phyloP scores from a whole-genome alignment of 2,113 vertebrate species.

The Sinocyclocheilus grahami region DNA sequence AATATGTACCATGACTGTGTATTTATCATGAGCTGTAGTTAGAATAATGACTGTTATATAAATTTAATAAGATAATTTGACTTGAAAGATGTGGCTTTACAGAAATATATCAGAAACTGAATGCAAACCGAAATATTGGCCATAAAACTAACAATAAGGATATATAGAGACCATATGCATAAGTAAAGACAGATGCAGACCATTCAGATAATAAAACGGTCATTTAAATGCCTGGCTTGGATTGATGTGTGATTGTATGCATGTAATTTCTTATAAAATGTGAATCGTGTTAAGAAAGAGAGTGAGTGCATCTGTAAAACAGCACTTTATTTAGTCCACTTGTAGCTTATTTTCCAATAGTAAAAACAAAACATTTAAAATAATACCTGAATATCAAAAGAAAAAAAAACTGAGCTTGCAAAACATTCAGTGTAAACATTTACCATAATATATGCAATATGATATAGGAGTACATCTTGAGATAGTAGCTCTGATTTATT shows the following conservation, averaged over 20 bases:
- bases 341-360: conserved; percentile 74
- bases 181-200: conserved; percentile 19
- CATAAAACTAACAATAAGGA: neutral
- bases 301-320: conserved; percentile 34
- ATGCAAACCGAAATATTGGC: conserved; percentile 29
- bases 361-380: conserved; percentile 43
- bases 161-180: neutral
- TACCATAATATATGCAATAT: conserved; percentile 22
- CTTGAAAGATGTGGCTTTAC: conserved; percentile 56
- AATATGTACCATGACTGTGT: conserved; percentile 50
- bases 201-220: neutral
- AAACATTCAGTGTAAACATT: conserved; percentile 63
- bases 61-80: conserved; percentile 54
- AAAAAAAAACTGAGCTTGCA: conserved; percentile 50
- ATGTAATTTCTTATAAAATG: neutral
- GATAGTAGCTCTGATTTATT: neutral
- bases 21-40: conserved; percentile 49
- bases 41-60: conserved; percentile 58
- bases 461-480: conserved; percentile 36
- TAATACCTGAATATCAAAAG: conserved; percentile 50
- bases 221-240: neutral
- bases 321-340: conserved; percentile 69
- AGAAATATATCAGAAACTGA: conserved; percentile 52
- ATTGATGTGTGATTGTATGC: neutral
- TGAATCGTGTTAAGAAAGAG: neutral